phyloP scores from a whole-genome alignment of 2,113 vertebrate genomes.

The Solea senegalensis region DNA sequence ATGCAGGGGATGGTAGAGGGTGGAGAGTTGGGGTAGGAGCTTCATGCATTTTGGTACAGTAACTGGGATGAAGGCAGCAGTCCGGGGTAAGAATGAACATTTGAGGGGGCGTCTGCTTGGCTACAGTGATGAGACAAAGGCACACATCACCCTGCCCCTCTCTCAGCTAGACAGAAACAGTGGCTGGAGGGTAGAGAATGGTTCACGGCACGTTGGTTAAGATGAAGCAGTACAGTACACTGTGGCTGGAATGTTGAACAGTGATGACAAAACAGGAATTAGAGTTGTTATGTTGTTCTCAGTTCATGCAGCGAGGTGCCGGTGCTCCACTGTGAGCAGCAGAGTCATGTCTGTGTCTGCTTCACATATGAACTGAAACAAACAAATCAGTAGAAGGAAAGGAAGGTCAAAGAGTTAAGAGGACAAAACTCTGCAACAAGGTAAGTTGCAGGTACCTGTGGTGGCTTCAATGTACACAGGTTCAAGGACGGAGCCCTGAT shows the following conservation, averaged over 20 bases:
- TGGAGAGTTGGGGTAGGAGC: conserved; percentile 4
- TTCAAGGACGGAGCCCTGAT: conserved; percentile 81
- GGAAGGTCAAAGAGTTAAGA: conserved; percentile 13
- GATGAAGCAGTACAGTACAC: conserved; percentile 43
- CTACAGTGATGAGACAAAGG: conserved; percentile 34
- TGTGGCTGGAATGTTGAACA: conserved; percentile 12
- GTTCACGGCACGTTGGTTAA: conserved; percentile 57
- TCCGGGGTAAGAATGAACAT: conserved; percentile 38
- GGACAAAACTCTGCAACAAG: conserved; percentile 34
- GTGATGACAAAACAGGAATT: conserved; percentile 32
- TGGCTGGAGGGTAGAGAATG: conserved; percentile 74
- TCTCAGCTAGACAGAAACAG: conserved; percentile 72
- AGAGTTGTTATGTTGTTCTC: conserved; percentile 46
- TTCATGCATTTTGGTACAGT: conserved; percentile 69
- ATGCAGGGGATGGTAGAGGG: conserved; percentile 51
- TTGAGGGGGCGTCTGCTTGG: conserved; percentile 41
- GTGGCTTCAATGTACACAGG: conserved; percentile 82
- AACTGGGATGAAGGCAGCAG: conserved; percentile 35
- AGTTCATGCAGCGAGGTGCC: conserved; percentile 57
- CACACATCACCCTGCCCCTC: conserved; percentile 47
- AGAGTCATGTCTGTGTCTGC: conserved; percentile 1
- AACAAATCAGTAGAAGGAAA: conserved; percentile 7
- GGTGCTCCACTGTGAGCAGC: conserved; percentile 27
- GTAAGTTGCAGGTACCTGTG: conserved; percentile 80
- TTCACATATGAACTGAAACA: conserved; percentile 33